phyloP scores from a whole-genome alignment of 2,888 invertebrate species.

The Drosophila antonietae region DNA sequence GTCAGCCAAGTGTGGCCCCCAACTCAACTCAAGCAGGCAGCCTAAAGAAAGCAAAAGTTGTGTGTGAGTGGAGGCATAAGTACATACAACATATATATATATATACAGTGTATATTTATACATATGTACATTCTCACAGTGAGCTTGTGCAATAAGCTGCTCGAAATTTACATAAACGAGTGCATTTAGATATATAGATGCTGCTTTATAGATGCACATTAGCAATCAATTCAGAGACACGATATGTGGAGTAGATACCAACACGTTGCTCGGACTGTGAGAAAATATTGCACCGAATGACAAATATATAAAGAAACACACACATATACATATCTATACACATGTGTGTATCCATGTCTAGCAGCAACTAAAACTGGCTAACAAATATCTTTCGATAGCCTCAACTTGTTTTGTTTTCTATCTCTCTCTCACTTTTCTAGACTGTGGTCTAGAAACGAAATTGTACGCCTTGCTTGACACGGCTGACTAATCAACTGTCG shows the following conservation, averaged over 20 bases:
- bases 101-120: neutral
- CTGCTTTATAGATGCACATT: constrained; percentile 61
- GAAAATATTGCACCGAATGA: constrained; percentile 49
- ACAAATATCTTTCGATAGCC: constrained; percentile 22
- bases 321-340: neutral
- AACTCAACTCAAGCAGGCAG: constrained; percentile 52
- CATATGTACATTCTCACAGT: constrained; percentile 36
- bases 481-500: constrained; percentile 62
- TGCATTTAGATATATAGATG: constrained; percentile 52
- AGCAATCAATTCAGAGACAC: constrained; percentile 70
- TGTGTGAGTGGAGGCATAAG: neutral
- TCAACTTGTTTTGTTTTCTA: constrained; percentile 40
- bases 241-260: constrained; percentile 31
- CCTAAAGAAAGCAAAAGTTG: constrained; percentile 1
- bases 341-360: neutral
- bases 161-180: constrained; percentile 47
- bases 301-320: constrained; percentile 1
- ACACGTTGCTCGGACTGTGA: constrained; percentile 55
- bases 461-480: constrained; percentile 50
- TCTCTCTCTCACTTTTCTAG: neutral
- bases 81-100: neutral
- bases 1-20: constrained; percentile 36
- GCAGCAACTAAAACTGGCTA: constrained; percentile 22
- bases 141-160: constrained; percentile 44
- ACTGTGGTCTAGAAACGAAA: constrained; percentile 59